phyloP scores from a whole-genome alignment of 2,888 invertebrate genomes.

The Rhingia rostrata region DNA sequence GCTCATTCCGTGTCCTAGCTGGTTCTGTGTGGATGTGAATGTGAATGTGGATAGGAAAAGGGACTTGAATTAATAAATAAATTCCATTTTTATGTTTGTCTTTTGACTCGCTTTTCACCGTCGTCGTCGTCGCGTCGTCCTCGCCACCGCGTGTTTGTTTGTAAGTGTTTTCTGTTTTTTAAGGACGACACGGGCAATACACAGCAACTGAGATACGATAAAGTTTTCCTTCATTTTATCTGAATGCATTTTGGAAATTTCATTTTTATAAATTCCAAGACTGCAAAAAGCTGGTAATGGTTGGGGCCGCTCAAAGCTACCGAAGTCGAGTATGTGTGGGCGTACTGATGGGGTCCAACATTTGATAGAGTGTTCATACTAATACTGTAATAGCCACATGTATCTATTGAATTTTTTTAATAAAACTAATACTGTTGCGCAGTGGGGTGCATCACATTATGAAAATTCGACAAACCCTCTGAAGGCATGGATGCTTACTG shows the following conservation, averaged over 20 bases:
- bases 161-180: background rate
- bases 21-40: slow-evolving; percentile 6
- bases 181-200: background rate
- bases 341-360: background rate
- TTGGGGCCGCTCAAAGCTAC: too few relatives aligned
- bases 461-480: background rate
- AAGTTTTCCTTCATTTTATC: slow-evolving; percentile 62
- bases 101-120: slow-evolving; percentile 34
- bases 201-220: slow-evolving; percentile 39
- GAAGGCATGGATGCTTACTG: background rate
- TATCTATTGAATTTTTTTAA: slow-evolving; percentile 29
- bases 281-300: slow-evolving; percentile 24
- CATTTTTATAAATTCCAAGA: slow-evolving; percentile 59
- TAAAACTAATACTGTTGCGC: slow-evolving; percentile 38
- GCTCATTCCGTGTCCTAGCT: slow-evolving; percentile 20
- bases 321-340: background rate
- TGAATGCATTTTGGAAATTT: slow-evolving; percentile 64
- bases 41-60: background rate
- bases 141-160: background rate
- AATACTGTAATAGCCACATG: background rate
- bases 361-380: slow-evolving; percentile 15
- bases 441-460: slow-evolving; percentile 18
- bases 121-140: slow-evolving; percentile 15
- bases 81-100: slow-evolving; percentile 70
- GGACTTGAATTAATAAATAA: slow-evolving; percentile 72